Conservation (phyloP, 2,888 invertebrate genomes). For the Nomada goodeniana region DNA sequence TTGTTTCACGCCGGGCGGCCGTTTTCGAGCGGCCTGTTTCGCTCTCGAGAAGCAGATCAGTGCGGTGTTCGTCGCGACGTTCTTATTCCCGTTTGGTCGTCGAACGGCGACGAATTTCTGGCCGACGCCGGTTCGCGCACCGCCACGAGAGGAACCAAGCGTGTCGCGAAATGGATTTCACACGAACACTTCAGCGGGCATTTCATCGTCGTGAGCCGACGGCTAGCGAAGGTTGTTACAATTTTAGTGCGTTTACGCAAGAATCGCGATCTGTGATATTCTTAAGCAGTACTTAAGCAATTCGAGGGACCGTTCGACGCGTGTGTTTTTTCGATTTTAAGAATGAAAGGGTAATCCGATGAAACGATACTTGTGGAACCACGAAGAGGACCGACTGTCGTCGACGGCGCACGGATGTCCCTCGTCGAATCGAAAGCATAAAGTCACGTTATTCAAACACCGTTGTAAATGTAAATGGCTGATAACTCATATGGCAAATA, state of each 20-base stretch:
- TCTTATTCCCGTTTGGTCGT: conserved; percentile 19
- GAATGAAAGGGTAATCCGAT: background rate
- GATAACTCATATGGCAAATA: conserved; percentile 77
- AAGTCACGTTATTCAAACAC: conserved; percentile 74
- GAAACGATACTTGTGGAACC: background rate
- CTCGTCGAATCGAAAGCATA: conserved; percentile 74
- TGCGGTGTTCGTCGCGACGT: conserved; percentile 33
- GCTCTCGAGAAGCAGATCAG: background rate
- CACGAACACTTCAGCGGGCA: conserved; percentile 22
- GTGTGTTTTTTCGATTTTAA: conserved; percentile 1
- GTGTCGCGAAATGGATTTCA: conserved; percentile 38
- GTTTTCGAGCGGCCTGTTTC: background rate
- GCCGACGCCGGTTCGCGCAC: conserved; percentile 7
- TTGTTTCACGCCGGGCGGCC: background rate
- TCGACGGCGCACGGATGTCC: conserved; percentile 39
- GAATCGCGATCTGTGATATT: conserved; percentile 82
- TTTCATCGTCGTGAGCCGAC: conserved; percentile 57
- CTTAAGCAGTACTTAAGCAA: conserved; percentile 78
- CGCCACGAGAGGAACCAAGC: background rate
- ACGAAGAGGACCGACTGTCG: conserved; percentile 3
- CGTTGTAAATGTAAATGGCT: conserved; percentile 76
- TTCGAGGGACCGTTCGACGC: conserved; percentile 38
- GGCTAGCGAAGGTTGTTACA: conserved; percentile 66
- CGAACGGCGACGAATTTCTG: conserved; percentile 10
- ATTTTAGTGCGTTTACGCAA: conserved; percentile 71